A percentile compares a stretch with the other conserved stretches of the same genome.
Conservation (phyloP, 2,797 vertebrate species). For the Acrossocheilus wenchowensis region DNA sequence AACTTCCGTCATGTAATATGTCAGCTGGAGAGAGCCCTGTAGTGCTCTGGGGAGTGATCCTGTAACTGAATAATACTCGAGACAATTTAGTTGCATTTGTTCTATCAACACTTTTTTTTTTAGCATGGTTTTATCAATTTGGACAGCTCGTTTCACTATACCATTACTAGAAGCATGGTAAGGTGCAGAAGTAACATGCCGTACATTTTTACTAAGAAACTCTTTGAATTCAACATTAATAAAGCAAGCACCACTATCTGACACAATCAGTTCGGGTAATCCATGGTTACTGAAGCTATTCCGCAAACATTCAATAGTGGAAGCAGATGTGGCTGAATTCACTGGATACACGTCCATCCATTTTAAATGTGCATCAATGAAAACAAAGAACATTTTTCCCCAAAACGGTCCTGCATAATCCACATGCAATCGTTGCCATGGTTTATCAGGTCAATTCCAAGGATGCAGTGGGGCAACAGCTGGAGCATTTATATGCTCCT, state of each 20-base stretch:
- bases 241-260: conserved; percentile 4
- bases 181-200: background rate
- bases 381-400: conserved; percentile 20
- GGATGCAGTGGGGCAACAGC: background rate
- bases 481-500: background rate
- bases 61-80: too few relatives aligned
- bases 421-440: background rate
- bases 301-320: conserved; percentile 21
- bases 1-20: conserved; percentile 18
- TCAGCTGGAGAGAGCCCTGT: conserved; percentile 38
- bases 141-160: background rate
- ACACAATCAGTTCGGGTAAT: conserved; percentile 22
- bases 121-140: conserved; percentile 30
- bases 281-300: conserved; percentile 34
- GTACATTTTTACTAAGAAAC: background rate
- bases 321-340: background rate
- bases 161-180: background rate
- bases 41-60: conserved; percentile 41
- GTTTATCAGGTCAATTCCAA: conserved; percentile 3
- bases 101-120: background rate
- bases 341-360: conserved; percentile 44
- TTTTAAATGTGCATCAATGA: conserved; percentile 51
- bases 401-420: conserved; percentile 52
- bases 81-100: too few relatives aligned
- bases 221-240: too few relatives aligned